Evolutionary conservation across 2,797 vertebrate genomes (phyloP).

Genomic region (Oreortyx pictus): DNA sequence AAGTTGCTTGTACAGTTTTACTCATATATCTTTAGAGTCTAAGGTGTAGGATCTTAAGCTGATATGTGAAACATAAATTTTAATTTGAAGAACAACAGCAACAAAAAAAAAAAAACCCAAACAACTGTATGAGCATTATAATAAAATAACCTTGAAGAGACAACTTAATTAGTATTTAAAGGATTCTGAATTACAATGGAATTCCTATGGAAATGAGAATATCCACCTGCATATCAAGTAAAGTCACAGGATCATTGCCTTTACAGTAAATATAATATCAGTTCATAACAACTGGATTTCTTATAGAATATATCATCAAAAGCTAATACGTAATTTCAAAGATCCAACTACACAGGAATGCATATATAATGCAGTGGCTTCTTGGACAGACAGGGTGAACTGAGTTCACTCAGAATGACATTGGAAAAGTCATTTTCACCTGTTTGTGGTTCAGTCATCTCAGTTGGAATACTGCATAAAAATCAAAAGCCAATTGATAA

Average conservation of each 20-base stretch:
- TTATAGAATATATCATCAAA: conserved; percentile 35
- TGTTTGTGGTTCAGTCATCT: conserved; percentile 38
- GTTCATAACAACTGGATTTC: conserved; percentile 27
- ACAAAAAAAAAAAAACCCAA: not conserved
- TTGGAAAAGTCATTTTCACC: conserved; percentile 64
- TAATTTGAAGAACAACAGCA: conserved; percentile 5
- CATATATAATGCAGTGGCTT: not conserved
- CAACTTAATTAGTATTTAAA: conserved; percentile 77
- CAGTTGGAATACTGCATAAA: conserved; percentile 55
- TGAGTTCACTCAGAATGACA: conserved; percentile 31
- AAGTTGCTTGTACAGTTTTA: conserved; percentile 12
- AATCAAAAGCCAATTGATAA: conserved; percentile 34
- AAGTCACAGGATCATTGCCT: conserved; percentile 56
- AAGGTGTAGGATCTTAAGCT: not conserved
- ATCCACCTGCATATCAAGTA: conserved; percentile 65
- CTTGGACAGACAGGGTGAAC: not conserved
- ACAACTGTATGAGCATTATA: conserved; percentile 9
- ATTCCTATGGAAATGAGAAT: conserved; percentile 67
- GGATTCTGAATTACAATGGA: conserved; percentile 71
- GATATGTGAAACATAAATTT: not conserved
- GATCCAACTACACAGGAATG: not conserved
- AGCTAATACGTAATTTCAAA: conserved; percentile 36
- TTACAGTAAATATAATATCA: conserved; percentile 48
- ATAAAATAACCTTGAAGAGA: conserved; percentile 73
- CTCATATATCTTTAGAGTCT: not conserved